Conservation (phyloP, 2,888 invertebrate species). For the Chloroclystis v-ata region DNA sequence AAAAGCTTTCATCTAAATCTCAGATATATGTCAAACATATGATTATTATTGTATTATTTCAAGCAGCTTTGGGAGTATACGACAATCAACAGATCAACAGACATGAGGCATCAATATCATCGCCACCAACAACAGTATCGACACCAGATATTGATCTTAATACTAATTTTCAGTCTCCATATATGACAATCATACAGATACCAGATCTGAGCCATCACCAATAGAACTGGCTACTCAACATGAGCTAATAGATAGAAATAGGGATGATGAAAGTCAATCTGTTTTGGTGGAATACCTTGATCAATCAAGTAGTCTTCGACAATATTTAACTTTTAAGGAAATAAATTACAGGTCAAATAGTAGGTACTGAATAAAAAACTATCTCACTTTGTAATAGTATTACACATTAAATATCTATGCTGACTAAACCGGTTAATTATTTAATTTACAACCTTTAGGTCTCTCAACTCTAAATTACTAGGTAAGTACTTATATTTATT, state of each 20-base stretch:
- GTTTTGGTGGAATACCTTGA: conserved; percentile 2
- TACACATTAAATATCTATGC: not conserved
- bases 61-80: not conserved
- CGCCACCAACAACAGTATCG: not conserved
- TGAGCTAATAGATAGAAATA: not conserved
- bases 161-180: too few species aligned
- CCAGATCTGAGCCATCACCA: not conserved
- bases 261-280: conserved; percentile 2
- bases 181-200: not conserved
- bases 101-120: not conserved
- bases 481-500: not conserved
- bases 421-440: not conserved
- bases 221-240: not conserved
- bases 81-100: not conserved
- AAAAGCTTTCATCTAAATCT: conserved; percentile 2
- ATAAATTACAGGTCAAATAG: not conserved
- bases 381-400: not conserved
- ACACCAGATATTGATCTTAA: too few species aligned
- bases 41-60: conserved; percentile 1
- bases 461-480: not conserved
- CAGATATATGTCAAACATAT: conserved; percentile 3
- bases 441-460: not conserved
- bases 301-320: not conserved
- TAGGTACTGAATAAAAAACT: conserved; percentile 3
- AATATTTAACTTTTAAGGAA: not conserved